A percentile compares a stretch with the other conserved stretches of the same genome.
Conservation (phyloP, 1,140 invertebrate genomes). For the Platyscapa corneri region DNA sequence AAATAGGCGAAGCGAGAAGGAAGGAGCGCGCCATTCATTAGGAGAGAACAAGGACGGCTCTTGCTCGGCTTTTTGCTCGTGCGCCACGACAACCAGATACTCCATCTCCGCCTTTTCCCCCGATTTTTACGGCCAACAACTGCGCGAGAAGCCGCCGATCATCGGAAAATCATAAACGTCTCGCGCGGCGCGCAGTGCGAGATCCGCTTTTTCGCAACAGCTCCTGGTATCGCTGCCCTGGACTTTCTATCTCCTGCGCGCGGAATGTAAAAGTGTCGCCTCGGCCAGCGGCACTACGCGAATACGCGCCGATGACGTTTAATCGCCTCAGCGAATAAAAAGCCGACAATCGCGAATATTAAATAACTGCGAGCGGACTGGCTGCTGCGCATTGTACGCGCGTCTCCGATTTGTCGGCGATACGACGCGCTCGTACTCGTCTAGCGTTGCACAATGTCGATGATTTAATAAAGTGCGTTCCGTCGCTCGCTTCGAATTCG, state of each 20-base stretch:
- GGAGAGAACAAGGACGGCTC: slow-evolving; percentile 18
- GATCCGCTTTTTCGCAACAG: background rate
- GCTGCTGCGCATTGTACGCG: too few relatives aligned
- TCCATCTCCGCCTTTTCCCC: background rate
- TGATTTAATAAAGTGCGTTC: too few relatives aligned
- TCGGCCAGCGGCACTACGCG: background rate
- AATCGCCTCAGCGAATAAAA: too few relatives aligned
- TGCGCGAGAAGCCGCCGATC: too few relatives aligned
- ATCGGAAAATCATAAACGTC: background rate
- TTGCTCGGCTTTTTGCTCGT: background rate
- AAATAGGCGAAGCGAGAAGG: slow-evolving; percentile 39
- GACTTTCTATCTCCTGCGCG: background rate
- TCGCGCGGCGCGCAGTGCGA: too few relatives aligned
- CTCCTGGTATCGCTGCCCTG: background rate
- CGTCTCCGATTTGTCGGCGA: too few relatives aligned
- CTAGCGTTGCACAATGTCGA: too few relatives aligned
- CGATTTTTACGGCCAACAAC: background rate
- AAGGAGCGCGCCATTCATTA: slow-evolving; percentile 29
- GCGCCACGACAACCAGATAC: background rate
- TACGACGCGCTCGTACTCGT: too few relatives aligned
- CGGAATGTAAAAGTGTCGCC: background rate
- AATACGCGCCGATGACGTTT: too few relatives aligned
- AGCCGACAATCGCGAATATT: too few relatives aligned
- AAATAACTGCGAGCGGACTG: background rate
- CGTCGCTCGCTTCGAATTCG: too few relatives aligned